Evolutionary conservation across 2,797 vertebrate species (phyloP), one percentile per base, ranked within the genome.

Genomic region (Austrolebias charrua): DNA sequence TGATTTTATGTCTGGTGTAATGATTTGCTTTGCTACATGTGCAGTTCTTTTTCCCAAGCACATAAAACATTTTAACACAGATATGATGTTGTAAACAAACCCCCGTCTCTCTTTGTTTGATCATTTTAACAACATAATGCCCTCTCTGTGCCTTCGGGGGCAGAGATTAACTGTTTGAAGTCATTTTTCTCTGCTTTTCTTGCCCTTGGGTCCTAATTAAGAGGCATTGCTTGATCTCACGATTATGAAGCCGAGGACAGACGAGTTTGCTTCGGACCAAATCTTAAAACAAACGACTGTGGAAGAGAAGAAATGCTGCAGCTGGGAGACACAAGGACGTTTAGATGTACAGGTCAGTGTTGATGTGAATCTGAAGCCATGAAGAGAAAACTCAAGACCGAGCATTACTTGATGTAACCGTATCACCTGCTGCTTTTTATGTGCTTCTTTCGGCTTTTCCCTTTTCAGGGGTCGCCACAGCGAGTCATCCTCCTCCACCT

Each of bases 131-230:
- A 78, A 69, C 60, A 56, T 14, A 4, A 5, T 11, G 19, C 44
- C 28, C n/a, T 57, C 31, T 62, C 3, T 3, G 69, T 6, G 18
- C 66, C 55, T 60, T 70, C 0, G 0, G 2, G 45, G 54, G 54
- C 38, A 60, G 47, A 58, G 43, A 84, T 69, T 83, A 69, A 82
- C 73, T 78, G 57, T 55, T 54, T 72, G 55, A 60, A 73, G 51
- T 58, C 59, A 50, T 55, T 66, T 66, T 44, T 65, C 6, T 60
- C 46, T 64, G 16, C 51, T 56, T 78, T 68, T 35, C 9, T 9
- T 70, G 60, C 81, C 75, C 84, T 80, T 67, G 74, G 69, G 79
- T 84, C 77, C 65, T 83, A 84, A 91, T 90, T 90, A 91, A 75
- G 73, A n/a, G 31, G 45, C 82, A 62, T 63, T 18, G 58, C 72